Evolutionary conservation across 2,113 vertebrate species (phyloP).

Genomic region (Pseudonaja textilis): DNA sequence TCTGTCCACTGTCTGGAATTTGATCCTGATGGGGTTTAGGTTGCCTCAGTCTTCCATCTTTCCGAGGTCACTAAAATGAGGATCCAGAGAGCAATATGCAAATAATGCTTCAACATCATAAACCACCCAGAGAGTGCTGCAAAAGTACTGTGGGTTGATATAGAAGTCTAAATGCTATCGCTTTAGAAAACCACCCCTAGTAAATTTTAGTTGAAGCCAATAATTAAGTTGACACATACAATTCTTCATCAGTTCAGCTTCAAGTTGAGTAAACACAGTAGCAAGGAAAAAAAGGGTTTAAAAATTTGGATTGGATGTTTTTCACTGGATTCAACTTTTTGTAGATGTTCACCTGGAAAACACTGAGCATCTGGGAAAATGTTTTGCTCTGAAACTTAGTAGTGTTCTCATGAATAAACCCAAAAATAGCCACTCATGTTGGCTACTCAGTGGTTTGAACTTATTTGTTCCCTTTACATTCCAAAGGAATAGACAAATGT

Average conservation of each 20-base stretch:
- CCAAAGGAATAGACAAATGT: neutral
- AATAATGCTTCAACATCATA: neutral
- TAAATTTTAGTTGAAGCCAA: neutral
- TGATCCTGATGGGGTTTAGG: neutral
- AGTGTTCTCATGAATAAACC: neutral
- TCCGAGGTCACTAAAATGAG: neutral
- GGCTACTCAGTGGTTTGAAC: neutral
- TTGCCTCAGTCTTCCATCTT: neutral
- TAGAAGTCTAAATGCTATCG: neutral
- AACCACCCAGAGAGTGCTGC: neutral
- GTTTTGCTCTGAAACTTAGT: neutral
- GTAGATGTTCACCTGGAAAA: neutral
- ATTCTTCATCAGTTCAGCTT: neutral
- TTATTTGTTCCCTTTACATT: neutral
- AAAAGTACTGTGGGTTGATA: neutral
- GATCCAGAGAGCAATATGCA: neutral
- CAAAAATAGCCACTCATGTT: neutral
- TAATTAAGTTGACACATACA: neutral
- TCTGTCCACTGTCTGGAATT: neutral
- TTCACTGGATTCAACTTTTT: neutral
- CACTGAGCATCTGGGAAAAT: neutral
- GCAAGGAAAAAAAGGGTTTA: neutral
- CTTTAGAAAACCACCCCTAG: neutral
- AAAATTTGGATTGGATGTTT: neutral
- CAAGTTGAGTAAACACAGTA: neutral